Evolutionary conservation across 2,888 invertebrate species (phyloP).

Genomic region (Folsomia candida): DNA sequence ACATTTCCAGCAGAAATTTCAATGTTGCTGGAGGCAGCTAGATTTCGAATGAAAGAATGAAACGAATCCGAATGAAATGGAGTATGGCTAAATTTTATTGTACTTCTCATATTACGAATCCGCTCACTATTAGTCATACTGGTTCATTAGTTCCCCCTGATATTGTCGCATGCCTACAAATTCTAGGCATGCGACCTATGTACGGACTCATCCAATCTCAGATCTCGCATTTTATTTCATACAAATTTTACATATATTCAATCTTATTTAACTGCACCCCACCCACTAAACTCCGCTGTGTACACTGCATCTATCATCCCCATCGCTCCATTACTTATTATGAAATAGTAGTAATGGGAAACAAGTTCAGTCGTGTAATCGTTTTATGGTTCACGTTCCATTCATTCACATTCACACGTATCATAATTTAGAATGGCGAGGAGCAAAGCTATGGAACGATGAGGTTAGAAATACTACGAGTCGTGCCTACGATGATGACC

Average conservation of each 20-base stretch:
- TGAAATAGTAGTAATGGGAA: background rate
- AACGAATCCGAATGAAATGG: conserved; percentile 2
- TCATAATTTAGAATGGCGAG: background rate
- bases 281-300: background rate
- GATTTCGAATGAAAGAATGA: background rate
- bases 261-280: too few relatives aligned
- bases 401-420: conserved; percentile 4
- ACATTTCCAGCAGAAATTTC: background rate
- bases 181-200: background rate
- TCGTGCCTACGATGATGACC: too few relatives aligned
- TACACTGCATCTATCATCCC: too few relatives aligned
- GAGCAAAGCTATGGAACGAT: too few relatives aligned
- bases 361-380: background rate
- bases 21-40: background rate
- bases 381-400: conserved; percentile 4
- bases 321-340: too few relatives aligned
- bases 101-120: background rate
- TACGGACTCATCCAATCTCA: background rate
- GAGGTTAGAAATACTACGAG: too few relatives aligned
- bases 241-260: background rate
- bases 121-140: background rate
- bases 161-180: background rate
- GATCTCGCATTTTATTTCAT: background rate
- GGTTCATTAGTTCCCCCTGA: conserved; percentile 1
- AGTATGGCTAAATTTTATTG: background rate